Base-by-base conservation (phyloP, 2,113 vertebrate species). In the Apodemus sylvaticus region DNA sequence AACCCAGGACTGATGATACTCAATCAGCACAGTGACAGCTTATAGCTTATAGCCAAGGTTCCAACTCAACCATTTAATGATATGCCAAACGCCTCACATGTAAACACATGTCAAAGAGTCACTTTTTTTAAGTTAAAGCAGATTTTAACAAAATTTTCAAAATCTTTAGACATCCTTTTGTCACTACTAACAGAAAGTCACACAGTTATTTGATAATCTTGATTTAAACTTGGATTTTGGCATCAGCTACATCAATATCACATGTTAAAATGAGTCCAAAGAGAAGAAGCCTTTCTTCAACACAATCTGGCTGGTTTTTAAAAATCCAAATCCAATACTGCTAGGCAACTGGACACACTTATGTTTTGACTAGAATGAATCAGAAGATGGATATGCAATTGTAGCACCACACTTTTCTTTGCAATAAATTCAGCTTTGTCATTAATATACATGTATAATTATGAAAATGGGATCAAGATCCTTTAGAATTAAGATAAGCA, bases 91-190 rank as follows among this genome's bases (percentile, higher is more conserved):
- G 31, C 22, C n/a, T 91, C 66, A 86, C 34, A 55, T 45, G 58
- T 0, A 87, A 51, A 83, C 29, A 53, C 39, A 68, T 3, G 24
- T 39, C 73, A 29, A 55, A 81, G 26, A 60, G 92, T 26, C 42
- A 39, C 51, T n/a, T 71, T 71, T 70, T 68, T 71, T 39, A 39
- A 64, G 4, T n/a, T 68, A 64, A 89, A 71, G 51, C 58, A 39
- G 58, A 62, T 42, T 95, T 76, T 71, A 79, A 76, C 42, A 86
- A 89, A 94, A 93, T 45, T 79, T 70, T 92, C 7, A 97, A 90
- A 77, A 88, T 87, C 51, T 79, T 78, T 55, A 88, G 34, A 85
- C 53, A 92, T 42, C 31, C 31, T 55, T 55, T 87, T 81, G 10
- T 81, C 42, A 85, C 29, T 79, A 48, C 71, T 94, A 71, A 86